A percentile compares a stretch with the other conserved stretches of the same genome.
Conservation (phyloP, 2,113 vertebrate genomes). For the Labeo rohita region DNA sequence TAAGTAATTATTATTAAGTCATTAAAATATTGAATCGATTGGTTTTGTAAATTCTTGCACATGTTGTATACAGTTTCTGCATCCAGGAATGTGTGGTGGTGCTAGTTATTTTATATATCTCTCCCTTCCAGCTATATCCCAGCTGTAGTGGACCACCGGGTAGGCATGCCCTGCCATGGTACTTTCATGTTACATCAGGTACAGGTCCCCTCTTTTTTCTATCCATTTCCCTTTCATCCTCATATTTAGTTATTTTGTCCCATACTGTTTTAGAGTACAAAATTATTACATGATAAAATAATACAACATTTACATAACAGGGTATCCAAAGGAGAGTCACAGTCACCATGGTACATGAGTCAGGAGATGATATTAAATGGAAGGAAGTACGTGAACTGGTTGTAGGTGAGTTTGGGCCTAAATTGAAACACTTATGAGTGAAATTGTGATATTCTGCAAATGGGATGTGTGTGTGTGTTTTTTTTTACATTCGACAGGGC, state of each 20-base stretch:
- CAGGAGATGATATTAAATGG: conserved; percentile 89
- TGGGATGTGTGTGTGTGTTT: not conserved
- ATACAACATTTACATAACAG: conserved; percentile 66
- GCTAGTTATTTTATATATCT: conserved; percentile 28
- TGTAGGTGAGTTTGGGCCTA: conserved; percentile 82
- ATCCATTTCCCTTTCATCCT: not conserved
- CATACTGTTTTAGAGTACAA: not conserved
- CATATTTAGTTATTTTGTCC: not conserved
- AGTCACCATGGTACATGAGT: conserved; percentile 92
- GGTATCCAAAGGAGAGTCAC: conserved; percentile 95
- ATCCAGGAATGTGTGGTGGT: conserved; percentile 23
- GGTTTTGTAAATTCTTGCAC: not conserved
- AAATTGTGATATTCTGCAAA: not conserved
- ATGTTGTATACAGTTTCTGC: not conserved
- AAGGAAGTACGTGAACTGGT: conserved; percentile 95
- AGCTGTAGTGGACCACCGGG: conserved; percentile 93
- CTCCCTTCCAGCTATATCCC: conserved; percentile 88
- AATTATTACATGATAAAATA: not conserved
- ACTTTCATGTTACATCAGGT: conserved; percentile 98
- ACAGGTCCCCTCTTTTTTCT: not conserved
- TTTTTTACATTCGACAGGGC: conserved; percentile 74
- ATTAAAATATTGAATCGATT: not conserved
- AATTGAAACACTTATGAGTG: not conserved
- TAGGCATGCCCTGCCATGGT: conserved; percentile 93
- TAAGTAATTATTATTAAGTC: not conserved